Evolutionary conservation across 2,888 invertebrate species (phyloP).

Genomic region (Lepidocyrtoides sp.): DNA sequence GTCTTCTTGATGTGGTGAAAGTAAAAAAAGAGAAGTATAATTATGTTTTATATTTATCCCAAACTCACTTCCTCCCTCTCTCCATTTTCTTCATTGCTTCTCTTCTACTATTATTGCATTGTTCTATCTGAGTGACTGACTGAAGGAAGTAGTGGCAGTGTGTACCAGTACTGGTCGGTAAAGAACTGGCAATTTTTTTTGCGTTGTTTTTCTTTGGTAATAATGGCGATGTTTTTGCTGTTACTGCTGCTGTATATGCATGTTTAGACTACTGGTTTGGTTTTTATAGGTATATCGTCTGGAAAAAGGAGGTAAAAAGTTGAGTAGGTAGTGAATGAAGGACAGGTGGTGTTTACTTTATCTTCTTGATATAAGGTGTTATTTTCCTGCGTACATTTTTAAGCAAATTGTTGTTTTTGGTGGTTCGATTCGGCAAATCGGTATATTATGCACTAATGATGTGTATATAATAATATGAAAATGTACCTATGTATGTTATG

Average conservation of each 20-base stretch:
- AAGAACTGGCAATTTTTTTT: background rate
- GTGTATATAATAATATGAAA: background rate
- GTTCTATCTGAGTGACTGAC: too few species aligned
- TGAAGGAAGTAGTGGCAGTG: background rate
- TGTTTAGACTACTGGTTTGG: background rate
- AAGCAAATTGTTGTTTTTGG: background rate
- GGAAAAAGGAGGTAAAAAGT: background rate
- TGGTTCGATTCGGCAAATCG: background rate
- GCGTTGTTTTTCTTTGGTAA: background rate
- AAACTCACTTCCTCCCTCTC: conserved; percentile 7
- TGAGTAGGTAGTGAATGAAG: conserved; percentile 35
- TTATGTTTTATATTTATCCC: conserved; percentile 30
- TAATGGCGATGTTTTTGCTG: background rate
- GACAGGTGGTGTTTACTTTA: conserved; percentile 54
- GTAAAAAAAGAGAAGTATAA: background rate
- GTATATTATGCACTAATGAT: too few species aligned
- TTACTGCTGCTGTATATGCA: background rate
- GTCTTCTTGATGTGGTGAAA: conserved; percentile 6
- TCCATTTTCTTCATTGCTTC: too few species aligned
- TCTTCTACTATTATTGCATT: too few species aligned
- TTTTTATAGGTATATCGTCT: background rate
- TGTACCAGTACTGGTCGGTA: too few species aligned
- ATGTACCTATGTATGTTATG: background rate
- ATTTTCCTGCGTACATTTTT: background rate
- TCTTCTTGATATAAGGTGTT: background rate